Conservation (phyloP, 2,888 invertebrate species). For the Masnerella sp. region DNA sequence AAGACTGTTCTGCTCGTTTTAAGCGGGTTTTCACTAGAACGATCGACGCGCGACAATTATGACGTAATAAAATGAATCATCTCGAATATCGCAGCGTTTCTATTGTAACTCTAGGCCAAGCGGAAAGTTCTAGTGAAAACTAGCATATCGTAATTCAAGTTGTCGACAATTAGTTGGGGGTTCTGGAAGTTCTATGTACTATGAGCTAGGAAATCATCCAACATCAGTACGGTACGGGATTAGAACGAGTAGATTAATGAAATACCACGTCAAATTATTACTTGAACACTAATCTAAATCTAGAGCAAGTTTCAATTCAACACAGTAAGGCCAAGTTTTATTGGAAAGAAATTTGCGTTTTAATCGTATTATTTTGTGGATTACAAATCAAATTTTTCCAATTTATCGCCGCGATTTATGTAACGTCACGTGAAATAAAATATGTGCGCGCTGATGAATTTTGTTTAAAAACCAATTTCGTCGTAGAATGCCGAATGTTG, state of each 20-base stretch:
- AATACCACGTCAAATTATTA: conserved; percentile 52
- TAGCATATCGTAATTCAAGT: conserved; percentile 62
- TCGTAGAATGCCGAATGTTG: neutral
- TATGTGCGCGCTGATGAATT: too few relatives aligned
- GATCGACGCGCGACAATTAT: conserved; percentile 40
- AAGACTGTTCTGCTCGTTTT: conserved; percentile 17
- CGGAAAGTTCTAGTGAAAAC: conserved; percentile 71
- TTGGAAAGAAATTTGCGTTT: conserved; percentile 21
- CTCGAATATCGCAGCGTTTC: conserved; percentile 20
- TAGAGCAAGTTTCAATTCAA: conserved; percentile 43
- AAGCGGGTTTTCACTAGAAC: conserved; percentile 71
- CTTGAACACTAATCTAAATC: conserved; percentile 54
- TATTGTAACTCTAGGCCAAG: conserved; percentile 30
- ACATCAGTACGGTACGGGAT: conserved; percentile 69
- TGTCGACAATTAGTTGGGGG: conserved; percentile 51
- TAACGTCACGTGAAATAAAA: conserved; percentile 2
- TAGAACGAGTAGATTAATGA: conserved; percentile 53
- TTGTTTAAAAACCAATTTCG: neutral
- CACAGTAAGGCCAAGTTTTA: conserved; percentile 23
- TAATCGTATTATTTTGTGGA: conserved; percentile 14
- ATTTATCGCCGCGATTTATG: neutral
- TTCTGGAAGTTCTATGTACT: conserved; percentile 67
- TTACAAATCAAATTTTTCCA: neutral
- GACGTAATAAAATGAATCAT: conserved; percentile 28
- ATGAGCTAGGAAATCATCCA: conserved; percentile 77